Conservation (phyloP, 2,888 invertebrate genomes). For the Cantharis rustica region DNA sequence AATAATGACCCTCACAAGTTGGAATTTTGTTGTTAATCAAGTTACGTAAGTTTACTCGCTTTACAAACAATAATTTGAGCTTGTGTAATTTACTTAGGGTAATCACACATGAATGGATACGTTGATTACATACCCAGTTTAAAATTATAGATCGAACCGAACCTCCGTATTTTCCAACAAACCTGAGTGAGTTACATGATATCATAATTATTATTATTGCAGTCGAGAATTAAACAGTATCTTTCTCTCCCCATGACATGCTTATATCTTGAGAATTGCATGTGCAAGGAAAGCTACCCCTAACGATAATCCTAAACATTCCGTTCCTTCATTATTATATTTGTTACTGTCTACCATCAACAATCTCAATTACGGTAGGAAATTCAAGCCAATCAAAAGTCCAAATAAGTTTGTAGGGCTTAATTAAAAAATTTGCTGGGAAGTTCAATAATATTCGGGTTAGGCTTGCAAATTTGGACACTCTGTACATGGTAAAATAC, state of each 20-base stretch:
- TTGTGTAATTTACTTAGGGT: constrained; percentile 8
- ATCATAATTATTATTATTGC: neutral
- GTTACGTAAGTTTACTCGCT: neutral
- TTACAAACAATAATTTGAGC: neutral
- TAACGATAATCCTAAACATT: too few relatives aligned
- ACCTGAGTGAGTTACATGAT: neutral
- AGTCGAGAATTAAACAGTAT: neutral
- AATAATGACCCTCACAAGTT: neutral
- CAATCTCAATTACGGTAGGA: too few relatives aligned
- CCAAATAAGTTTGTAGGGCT: too few relatives aligned
- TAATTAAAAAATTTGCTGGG: too few relatives aligned
- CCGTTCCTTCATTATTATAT: too few relatives aligned
- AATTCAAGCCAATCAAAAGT: too few relatives aligned
- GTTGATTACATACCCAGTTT: constrained; percentile 5
- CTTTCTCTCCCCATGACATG: too few relatives aligned
- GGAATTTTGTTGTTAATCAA: neutral
- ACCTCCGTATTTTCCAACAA: neutral
- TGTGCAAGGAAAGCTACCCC: neutral
- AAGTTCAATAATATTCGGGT: too few relatives aligned
- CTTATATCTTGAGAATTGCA: neutral
- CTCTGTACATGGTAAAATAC: neutral
- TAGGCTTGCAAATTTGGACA: neutral
- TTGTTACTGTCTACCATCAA: too few relatives aligned
- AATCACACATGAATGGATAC: constrained; percentile 15
- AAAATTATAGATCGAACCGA: neutral